Evolutionary conservation across 64 coral and sea anemone genomes (phyloP), one percentile per base, ranked within the genome.

Genomic region (Stichodactyla mertensii): DNA sequence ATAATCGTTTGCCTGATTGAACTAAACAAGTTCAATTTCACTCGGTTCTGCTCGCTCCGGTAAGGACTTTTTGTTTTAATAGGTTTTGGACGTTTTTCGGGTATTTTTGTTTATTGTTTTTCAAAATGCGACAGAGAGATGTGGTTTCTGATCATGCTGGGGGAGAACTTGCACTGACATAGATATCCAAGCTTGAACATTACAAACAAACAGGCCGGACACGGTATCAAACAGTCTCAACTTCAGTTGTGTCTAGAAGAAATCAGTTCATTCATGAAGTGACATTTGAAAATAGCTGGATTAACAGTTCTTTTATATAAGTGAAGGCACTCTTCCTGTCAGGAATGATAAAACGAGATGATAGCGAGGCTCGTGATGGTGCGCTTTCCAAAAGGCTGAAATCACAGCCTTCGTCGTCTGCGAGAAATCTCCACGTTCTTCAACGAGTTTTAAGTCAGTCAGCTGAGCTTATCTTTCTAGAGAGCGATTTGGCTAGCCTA

Each of bases 201-300:
- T 23, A 74, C 27, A 74, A 74, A 74, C 69, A 74, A 74, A 74
- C 36, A 45, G 36, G 36, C 36, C 36, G 36, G 36, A 45, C 24
- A 74, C 24, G 69, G 69, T 74, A 74, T 74, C 69, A 74, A 26
- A 74, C 69, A 74, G 69, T 74, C 69, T 74, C 69, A 13, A 74
- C 69, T 9, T 31, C 24, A 36, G 24, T 74, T 74, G n/a, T 74
- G 69, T 74, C 69, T 74, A 31, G 69, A 23, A 9, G 9, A 74
- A 74, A 27, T 31, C 62, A 20, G 62, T 66, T 66, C 62, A 66
- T 66, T 66, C 62, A 66, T n/a, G 10, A 27, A 74, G 8, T 74
- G 69, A 74, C 69, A 74, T 71, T 74, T 74, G 16, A 19, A 71
- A 74, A 31, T 74, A 23, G 69, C 24, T 31, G 69, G 26, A 26